Conservation (phyloP, 2,888 invertebrate species). For the Abscondita cerata region DNA sequence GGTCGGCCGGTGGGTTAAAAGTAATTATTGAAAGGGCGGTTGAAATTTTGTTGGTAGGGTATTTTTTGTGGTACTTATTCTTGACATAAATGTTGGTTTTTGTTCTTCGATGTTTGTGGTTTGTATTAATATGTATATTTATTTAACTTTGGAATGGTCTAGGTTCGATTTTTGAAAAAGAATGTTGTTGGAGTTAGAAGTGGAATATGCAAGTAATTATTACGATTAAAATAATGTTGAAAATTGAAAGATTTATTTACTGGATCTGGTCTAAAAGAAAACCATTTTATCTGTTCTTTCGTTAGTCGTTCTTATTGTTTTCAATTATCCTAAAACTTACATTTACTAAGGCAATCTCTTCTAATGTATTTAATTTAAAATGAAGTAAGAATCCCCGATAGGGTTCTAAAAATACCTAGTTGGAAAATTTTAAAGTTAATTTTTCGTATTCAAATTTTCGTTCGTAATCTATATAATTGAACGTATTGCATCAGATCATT, state of each 20-base stretch:
- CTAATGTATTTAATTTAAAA: constrained; percentile 8
- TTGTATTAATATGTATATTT: neutral
- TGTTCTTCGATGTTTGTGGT: neutral
- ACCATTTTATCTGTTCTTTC: neutral
- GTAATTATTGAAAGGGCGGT: neutral
- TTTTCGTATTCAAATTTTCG: constrained; percentile 2
- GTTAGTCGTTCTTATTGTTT: neutral
- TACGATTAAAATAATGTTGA: neutral
- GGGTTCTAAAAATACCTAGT: constrained; percentile 8
- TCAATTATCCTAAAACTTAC: neutral
- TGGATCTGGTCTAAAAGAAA: neutral
- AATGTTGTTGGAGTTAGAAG: no score
- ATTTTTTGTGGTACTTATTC: neutral
- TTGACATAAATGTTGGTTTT: neutral
- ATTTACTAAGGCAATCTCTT: neutral
- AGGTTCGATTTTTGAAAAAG: no score
- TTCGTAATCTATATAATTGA: neutral
- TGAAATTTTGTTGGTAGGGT: neutral
- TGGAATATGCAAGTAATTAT: neutral
- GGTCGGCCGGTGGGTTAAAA: neutral
- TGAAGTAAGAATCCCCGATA: no score
- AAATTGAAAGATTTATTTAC: neutral
- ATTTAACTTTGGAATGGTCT: neutral
- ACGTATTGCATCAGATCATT: neutral
- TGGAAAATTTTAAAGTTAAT: constrained; percentile 3